Evolutionary conservation across 2,113 vertebrate genomes (phyloP).

Genomic region (Chionis minor): DNA sequence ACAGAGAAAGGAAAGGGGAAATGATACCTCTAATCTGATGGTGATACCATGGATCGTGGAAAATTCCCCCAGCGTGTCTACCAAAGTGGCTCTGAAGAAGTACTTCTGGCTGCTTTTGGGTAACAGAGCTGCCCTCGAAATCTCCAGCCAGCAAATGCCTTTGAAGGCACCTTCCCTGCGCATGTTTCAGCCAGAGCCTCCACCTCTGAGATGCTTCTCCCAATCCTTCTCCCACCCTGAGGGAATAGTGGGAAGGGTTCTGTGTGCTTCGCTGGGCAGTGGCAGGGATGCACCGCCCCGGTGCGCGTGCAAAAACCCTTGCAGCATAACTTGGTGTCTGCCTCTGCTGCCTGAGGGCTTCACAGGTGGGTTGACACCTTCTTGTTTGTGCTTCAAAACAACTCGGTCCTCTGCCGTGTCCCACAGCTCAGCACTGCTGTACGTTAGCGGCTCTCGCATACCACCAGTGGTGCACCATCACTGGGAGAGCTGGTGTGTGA

Average conservation of each 20-base stretch:
- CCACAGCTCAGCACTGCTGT: too few species aligned
- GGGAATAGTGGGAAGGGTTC: neutral
- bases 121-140: neutral
- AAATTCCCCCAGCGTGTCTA: neutral
- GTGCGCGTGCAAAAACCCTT: neutral
- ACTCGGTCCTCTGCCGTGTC: neutral
- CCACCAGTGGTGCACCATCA: neutral
- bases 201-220: neutral
- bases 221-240: rapidly evolving
- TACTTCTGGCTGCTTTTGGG: neutral
- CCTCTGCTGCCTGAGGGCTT: neutral
- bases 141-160: neutral
- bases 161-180: rapidly evolving
- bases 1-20: neutral
- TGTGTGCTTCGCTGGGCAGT: neutral
- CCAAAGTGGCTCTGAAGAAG: neutral
- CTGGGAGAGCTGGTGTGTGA: neutral
- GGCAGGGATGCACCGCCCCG: neutral
- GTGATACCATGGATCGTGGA: neutral
- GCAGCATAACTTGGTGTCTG: neutral
- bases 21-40: neutral
- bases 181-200: neutral
- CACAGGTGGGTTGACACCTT: neutral
- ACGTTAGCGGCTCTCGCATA: neutral
- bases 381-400: neutral